Conservation (phyloP, 1,140 invertebrate species). For the Drosophila sturtevanti region DNA sequence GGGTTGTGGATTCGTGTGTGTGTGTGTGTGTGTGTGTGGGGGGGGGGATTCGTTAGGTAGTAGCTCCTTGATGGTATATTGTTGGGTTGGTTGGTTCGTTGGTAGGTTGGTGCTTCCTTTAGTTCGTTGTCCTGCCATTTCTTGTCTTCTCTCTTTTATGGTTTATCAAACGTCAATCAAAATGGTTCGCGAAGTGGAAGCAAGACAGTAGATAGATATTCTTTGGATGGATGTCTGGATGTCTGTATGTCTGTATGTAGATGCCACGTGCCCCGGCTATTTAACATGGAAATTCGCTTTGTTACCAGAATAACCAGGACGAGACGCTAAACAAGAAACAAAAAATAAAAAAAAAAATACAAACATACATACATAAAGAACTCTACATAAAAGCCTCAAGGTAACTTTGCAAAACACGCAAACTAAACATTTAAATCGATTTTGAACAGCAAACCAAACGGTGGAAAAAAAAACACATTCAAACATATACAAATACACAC, state of each 20-base stretch:
- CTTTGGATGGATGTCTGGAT: neutral
- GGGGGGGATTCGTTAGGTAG: no score
- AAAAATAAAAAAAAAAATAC: slow-evolving; percentile 29
- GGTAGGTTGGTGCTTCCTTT: neutral
- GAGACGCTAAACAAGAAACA: slow-evolving; percentile 25
- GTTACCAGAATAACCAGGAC: slow-evolving; percentile 38
- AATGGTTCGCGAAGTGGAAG: slow-evolving; percentile 42
- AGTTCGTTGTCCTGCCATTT: slow-evolving; percentile 20
- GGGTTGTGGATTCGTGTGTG: neutral
- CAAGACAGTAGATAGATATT: slow-evolving; percentile 28
- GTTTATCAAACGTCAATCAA: slow-evolving; percentile 56
- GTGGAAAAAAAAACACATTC: neutral
- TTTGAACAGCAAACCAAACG: slow-evolving; percentile 23
- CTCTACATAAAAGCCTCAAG: slow-evolving; percentile 61
- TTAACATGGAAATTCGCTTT: slow-evolving; percentile 58
- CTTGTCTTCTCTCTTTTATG: slow-evolving; percentile 26
- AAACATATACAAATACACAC: neutral
- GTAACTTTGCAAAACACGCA: slow-evolving; percentile 68
- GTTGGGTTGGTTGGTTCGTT: neutral
- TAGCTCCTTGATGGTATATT: neutral
- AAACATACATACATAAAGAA: neutral
- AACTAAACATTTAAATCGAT: slow-evolving; percentile 77
- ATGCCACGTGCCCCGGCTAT: slow-evolving; percentile 56
- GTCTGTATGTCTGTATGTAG: slow-evolving; percentile 15
- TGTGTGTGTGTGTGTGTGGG: no score